Evolutionary conservation across 2,888 invertebrate species (phyloP).

Genomic region (Drosophila falleni): DNA sequence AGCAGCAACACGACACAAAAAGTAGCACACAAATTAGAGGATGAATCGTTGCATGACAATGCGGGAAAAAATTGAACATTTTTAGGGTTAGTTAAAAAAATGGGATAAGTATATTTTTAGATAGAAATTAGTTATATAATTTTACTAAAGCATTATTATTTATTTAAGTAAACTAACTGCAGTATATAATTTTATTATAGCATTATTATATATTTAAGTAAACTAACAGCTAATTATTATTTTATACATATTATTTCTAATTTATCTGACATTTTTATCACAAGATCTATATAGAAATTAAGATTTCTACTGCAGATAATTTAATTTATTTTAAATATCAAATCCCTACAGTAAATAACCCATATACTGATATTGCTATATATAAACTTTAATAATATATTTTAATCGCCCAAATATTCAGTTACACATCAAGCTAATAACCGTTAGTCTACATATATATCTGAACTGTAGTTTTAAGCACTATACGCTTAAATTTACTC

Average conservation of each 20-base stretch:
- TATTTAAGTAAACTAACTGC: too few relatives aligned
- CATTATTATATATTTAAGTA: too few relatives aligned
- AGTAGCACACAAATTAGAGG: constrained; percentile 67
- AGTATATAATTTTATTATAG: too few relatives aligned
- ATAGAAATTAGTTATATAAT: not conserved
- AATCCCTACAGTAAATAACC: not conserved
- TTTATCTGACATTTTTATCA: not conserved
- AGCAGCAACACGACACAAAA: constrained; percentile 58
- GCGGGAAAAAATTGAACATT: constrained; percentile 1
- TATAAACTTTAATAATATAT: not conserved
- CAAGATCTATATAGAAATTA: not conserved
- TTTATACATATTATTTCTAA: not conserved
- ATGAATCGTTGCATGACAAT: constrained; percentile 39
- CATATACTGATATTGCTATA: not conserved
- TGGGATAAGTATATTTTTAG: not conserved
- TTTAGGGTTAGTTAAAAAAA: not conserved
- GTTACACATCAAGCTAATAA: constrained; percentile 23
- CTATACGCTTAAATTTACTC: constrained; percentile 44
- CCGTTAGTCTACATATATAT: constrained; percentile 17
- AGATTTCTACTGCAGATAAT: not conserved
- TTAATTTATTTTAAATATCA: not conserved
- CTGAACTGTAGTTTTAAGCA: constrained; percentile 18
- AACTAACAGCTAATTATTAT: too few relatives aligned
- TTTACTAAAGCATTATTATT: too few relatives aligned
- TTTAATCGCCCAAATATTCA: constrained; percentile 17